Evolutionary conservation across 2,888 invertebrate genomes (phyloP), one percentile per base, ranked within the genome.

Genomic region (Hydroisotoma schaefferi): DNA sequence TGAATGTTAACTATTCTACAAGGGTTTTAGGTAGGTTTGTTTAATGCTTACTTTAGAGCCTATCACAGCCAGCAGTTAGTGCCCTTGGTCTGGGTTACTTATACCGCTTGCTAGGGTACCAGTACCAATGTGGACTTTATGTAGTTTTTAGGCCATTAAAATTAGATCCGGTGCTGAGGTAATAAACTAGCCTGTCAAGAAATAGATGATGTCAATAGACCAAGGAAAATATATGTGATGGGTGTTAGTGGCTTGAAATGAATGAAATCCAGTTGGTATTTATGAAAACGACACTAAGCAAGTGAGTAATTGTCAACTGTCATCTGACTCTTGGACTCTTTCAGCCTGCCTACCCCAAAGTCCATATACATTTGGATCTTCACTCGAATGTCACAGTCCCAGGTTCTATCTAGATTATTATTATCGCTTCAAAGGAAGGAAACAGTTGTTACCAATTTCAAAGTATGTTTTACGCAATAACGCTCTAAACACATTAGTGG

Each of bases 221-320:
- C 52, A 6, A 22, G 52, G 52, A 52, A 52, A 52, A 52, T 37
- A 52, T 52, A 52, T 52, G 52, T 52, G 22, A 18, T 37, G 37
- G 18, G 38, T 18, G 6, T 52, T 52, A 28, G 20, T 4, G 12
- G 27, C 18, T 49, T 25, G 49, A 25, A 23, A 25, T 46, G 46
- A 46, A 25, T 46, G 46, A 25, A 46, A 46, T 12, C 23, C 46
- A 12, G 46, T 23, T 46, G 23, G 23, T 25, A 23, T 46, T 46
- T 25, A 46, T 25, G 46, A 46, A 46, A 46, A 46, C 46, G 46
- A 46, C 46, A 46, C 46, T 23, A 46, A 46, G 25, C 23, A 22
- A 38, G 38, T 40, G 37, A 38, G 53, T 53, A 53, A 53, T 53
- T 53, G 53, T 53, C 53, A 53, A 53, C 53, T 53, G 53, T 53